Evolutionary conservation across 1,140 invertebrate species (phyloP).

Genomic region (Dryas iulia): DNA sequence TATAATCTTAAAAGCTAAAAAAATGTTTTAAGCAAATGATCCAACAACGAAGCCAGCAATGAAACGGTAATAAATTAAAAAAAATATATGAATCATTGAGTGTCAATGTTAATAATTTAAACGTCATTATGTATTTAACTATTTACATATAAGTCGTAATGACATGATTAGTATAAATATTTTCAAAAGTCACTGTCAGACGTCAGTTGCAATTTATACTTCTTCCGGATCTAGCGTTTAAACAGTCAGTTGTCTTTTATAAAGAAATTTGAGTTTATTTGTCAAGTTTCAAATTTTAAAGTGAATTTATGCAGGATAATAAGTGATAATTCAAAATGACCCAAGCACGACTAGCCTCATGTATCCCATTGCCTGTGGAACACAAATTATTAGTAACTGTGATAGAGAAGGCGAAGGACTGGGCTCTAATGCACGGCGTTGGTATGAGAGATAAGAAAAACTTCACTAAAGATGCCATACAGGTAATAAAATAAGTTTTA

Average conservation of each 20-base stretch:
- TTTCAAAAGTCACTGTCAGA: background rate
- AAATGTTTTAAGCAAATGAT: too few species aligned
- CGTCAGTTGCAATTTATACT: background rate
- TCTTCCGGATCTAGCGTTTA: background rate
- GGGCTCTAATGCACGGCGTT: slow-evolving; percentile 91
- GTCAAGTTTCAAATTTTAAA: background rate
- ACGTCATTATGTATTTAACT: too few species aligned
- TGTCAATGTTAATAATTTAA: too few species aligned
- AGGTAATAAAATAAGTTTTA: slow-evolving; percentile 62
- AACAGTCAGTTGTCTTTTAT: slow-evolving; percentile 1
- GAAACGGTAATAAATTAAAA: too few species aligned
- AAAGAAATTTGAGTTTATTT: background rate
- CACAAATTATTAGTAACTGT: slow-evolving; percentile 82
- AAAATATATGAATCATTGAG: too few species aligned
- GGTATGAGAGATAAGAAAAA: slow-evolving; percentile 87
- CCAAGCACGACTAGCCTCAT: slow-evolving; percentile 68
- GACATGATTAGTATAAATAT: background rate
- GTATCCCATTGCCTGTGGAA: slow-evolving; percentile 83
- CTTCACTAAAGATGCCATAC: slow-evolving; percentile 85
- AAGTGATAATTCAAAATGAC: slow-evolving; percentile 45
- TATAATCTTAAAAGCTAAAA: too few species aligned
- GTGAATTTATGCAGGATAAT: background rate
- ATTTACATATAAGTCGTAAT: too few species aligned
- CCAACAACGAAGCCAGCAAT: too few species aligned
- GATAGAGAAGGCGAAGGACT: slow-evolving; percentile 89